Percentiles rank a stretch among this genome's conserved stretches.
phyloP scores from a whole-genome alignment of 1,140 invertebrate species.

The Drosophila kohkoa region DNA sequence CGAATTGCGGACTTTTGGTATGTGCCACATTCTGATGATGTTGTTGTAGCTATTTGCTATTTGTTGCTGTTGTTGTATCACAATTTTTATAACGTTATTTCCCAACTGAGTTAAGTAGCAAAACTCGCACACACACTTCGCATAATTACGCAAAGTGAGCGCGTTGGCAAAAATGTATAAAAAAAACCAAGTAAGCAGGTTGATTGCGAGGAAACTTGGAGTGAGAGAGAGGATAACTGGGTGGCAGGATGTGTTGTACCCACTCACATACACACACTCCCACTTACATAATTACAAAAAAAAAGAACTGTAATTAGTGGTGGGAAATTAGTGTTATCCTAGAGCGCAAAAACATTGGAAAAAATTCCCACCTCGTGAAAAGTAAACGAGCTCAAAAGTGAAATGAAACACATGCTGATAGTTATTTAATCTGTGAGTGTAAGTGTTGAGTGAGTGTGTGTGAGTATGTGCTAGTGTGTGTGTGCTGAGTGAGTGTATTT shows the following conservation, averaged over 20 bases:
- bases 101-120: conserved; percentile 69
- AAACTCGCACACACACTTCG: conserved; percentile 51
- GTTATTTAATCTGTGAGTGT: conserved; percentile 62
- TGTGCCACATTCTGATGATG: conserved; percentile 24
- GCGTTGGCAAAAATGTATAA: conserved; percentile 5
- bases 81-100: conserved; percentile 66
- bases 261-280: too few species aligned
- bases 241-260: not conserved
- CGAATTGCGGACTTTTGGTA: conserved; percentile 20
- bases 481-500: not conserved
- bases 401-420: conserved; percentile 71
- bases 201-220: not conserved
- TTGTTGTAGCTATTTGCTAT: not conserved
- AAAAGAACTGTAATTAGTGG: conserved; percentile 73
- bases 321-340: conserved; percentile 73
- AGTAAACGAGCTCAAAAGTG: conserved; percentile 46
- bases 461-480: conserved; percentile 6
- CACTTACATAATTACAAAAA: conserved; percentile 18
- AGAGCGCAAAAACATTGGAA: conserved; percentile 37
- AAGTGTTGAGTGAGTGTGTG: conserved; percentile 6
- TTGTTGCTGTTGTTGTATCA: conserved; percentile 4
- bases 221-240: not conserved
- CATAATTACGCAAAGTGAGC: conserved; percentile 63
- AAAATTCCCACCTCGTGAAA: not conserved
- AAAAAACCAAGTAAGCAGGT: not conserved